Conservation (phyloP, 1,140 invertebrate species). For the Mizuhopecten yessoensis region DNA sequence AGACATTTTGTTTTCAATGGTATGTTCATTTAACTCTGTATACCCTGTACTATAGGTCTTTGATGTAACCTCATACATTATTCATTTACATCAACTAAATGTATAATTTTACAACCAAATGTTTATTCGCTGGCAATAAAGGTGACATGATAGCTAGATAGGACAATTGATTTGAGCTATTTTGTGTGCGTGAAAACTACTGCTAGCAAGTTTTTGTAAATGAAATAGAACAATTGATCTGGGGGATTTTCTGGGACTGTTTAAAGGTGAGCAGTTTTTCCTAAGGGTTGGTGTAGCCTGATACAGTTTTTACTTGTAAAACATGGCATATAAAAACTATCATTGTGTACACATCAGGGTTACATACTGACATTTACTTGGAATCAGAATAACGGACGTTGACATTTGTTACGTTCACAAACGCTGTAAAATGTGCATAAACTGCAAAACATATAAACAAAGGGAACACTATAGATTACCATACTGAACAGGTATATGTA, state of each 20-base stretch:
- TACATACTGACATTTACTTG: neutral
- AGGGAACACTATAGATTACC: neutral
- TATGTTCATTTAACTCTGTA: neutral
- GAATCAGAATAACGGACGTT: neutral
- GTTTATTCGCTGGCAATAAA: neutral
- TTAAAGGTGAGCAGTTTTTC: no score
- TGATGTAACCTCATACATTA: neutral
- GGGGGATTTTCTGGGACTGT: no score
- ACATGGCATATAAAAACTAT: no score
- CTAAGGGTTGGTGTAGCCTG: no score
- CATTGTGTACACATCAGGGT: no score
- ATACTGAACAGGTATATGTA: neutral
- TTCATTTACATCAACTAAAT: neutral
- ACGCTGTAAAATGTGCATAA: neutral
- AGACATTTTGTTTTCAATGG: neutral
- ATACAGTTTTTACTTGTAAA: neutral
- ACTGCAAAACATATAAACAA: slow-evolving; percentile 8
- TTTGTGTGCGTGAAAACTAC: no score
- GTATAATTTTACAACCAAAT: neutral
- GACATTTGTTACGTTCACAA: neutral
- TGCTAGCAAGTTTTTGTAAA: no score
- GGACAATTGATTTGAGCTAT: no score
- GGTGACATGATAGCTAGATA: neutral
- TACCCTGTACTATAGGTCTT: neutral
- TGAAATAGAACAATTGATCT: neutral